phyloP scores from a whole-genome alignment of 2,113 vertebrate species.

The Conger conger region DNA sequence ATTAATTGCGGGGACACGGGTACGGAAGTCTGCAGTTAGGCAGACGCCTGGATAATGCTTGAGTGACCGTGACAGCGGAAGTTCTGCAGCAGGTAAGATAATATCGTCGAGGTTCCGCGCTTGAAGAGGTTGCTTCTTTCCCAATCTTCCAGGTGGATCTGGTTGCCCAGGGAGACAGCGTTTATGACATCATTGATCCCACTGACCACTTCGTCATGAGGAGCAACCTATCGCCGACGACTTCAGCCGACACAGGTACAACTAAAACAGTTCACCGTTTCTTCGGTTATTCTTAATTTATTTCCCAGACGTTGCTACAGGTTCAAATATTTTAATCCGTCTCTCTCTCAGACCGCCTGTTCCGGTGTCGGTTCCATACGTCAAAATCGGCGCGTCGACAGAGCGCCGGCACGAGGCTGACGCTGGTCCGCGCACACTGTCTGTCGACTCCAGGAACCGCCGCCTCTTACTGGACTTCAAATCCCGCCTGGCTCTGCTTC shows the following conservation, averaged over 20 bases:
- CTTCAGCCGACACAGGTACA: slow-evolving; percentile 72
- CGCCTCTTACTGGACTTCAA: slow-evolving; percentile 84
- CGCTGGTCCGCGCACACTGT: slow-evolving; percentile 83
- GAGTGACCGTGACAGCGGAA: background rate
- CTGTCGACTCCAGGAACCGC: slow-evolving; percentile 71
- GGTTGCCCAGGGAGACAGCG: slow-evolving; percentile 85
- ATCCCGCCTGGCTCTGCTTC: slow-evolving; percentile 86
- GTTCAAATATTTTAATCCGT: background rate
- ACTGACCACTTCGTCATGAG: slow-evolving; percentile 81
- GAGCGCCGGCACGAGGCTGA: slow-evolving; percentile 85
- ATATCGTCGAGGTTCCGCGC: background rate
- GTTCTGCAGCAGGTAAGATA: background rate
- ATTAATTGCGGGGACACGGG: background rate
- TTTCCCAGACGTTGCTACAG: background rate
- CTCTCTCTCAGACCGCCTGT: slow-evolving; percentile 71
- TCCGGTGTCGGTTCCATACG: slow-evolving; percentile 87
- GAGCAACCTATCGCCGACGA: slow-evolving; percentile 73
- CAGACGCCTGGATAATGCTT: background rate
- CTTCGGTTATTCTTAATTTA: no score
- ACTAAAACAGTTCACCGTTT: no score
- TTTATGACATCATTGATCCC: slow-evolving; percentile 84
- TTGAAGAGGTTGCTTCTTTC: background rate
- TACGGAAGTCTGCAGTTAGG: background rate
- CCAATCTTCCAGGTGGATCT: slow-evolving; percentile 75
- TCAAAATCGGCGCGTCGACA: slow-evolving; percentile 86